Evolutionary conservation across 2,888 invertebrate species (phyloP).

Genomic region (Ommatoiulus sabulosus): DNA sequence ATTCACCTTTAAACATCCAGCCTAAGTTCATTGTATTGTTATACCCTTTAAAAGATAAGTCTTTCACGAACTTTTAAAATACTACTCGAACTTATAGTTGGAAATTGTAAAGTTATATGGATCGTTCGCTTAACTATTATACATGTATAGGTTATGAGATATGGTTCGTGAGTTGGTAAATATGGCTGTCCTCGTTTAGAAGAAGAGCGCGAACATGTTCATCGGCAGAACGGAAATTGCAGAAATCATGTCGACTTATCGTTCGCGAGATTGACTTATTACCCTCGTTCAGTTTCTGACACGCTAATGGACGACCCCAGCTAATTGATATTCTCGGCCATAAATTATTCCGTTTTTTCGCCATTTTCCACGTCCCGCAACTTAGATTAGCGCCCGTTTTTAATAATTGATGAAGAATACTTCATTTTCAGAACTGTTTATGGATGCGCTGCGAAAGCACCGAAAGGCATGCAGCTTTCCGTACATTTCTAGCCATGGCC

Average conservation of each 20-base stretch:
- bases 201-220: neutral
- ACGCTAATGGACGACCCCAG: constrained; percentile 21
- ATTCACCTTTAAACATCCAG: too few relatives aligned
- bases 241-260: neutral
- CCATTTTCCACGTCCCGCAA: neutral
- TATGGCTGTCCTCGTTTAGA: neutral
- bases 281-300: neutral
- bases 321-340: constrained; percentile 15
- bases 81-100: too few relatives aligned
- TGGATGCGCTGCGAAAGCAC: constrained; percentile 6
- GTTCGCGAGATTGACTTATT: neutral
- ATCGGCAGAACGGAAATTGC: too few relatives aligned
- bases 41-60: too few relatives aligned
- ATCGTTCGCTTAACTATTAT: too few relatives aligned
- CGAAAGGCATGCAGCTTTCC: neutral
- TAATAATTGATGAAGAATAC: constrained; percentile 20
- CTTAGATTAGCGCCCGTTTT: constrained; percentile 11
- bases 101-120: too few relatives aligned
- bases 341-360: neutral
- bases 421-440: neutral
- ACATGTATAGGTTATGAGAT: too few relatives aligned
- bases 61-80: too few relatives aligned
- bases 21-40: too few relatives aligned
- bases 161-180: too few relatives aligned
- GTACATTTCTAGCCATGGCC: neutral